Evolutionary conservation across 2,888 invertebrate species (phyloP).

Genomic region (Nephrotoma flavescens): DNA sequence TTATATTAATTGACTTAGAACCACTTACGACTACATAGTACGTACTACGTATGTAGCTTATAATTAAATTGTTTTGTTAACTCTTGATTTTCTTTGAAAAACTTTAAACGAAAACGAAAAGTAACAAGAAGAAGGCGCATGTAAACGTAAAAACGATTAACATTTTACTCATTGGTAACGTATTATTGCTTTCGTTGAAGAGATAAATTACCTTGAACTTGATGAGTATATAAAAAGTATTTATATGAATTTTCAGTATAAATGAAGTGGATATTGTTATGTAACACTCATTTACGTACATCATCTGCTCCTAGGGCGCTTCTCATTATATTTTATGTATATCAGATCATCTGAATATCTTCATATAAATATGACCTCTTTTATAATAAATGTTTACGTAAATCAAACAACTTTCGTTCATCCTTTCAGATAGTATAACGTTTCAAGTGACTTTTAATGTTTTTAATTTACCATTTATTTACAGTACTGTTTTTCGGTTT

Average conservation of each 20-base stretch:
- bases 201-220: background rate
- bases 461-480: background rate
- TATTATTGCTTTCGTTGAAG: background rate
- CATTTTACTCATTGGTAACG: background rate
- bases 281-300: background rate
- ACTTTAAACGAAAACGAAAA: background rate
- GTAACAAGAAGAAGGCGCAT: background rate
- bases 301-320: background rate
- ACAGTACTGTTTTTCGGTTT: background rate
- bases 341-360: background rate
- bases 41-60: background rate
- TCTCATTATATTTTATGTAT: background rate
- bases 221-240: background rate
- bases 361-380: background rate
- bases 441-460: background rate
- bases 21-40: background rate
- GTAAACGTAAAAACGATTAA: background rate
- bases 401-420: background rate
- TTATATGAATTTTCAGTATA: background rate
- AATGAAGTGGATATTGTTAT: background rate
- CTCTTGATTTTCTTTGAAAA: background rate
- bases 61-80: background rate
- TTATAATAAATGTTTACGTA: background rate
- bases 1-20: background rate
- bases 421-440: background rate